Base-by-base conservation (phyloP, 2,888 invertebrate species). In the Eupithecia centaureata region DNA sequence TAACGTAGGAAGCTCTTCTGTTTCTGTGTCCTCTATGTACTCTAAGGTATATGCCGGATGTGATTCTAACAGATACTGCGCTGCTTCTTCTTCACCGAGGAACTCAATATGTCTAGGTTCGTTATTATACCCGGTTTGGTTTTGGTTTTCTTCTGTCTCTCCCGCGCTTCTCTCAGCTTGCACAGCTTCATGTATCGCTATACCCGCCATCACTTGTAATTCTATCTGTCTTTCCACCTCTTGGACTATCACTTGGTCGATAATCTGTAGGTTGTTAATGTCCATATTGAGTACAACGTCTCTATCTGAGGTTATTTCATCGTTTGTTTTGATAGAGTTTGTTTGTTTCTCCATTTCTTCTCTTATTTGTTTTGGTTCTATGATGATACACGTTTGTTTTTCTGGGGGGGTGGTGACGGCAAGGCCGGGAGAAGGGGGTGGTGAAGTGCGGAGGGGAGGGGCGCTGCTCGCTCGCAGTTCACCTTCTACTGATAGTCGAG, bases 391-490 rank as follows among this genome's bases (percentile, higher is more conserved):
- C 2, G 88, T 90, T 47, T 76, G 69, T 33, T 59, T 27, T 4
- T 68, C 13, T 8, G 38, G 58, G 28, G 59, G 38, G 27, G 38
- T 61, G 22, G 63, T 61, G 56, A 63, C 38, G 27, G 58, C 25
- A n/a, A 64, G 63, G 47, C 22, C 32, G 7, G 62, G 63, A 4
- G 70, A 62, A n/a, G 56, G 47, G 13, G 47, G 65, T 8, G 51
- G 57, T 3, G 65, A 69, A 22, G 4, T 30, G n/a, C 51, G 65
- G 5, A 38, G 63, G 2, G 84, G 87, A 0, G 88, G 87, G 0
- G 90, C 90, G 68, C 90, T 90, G 69, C 84, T 79, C 12, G 89
- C 85, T 0, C 91, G 82, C 67, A 79, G 72, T 52, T 85, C 86
- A 62, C 72, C 81, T 61, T 87, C 89, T 61, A 84, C 83, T 18